Conservation (phyloP, 2,888 invertebrate species). For the Mesorhabditis sp. region DNA sequence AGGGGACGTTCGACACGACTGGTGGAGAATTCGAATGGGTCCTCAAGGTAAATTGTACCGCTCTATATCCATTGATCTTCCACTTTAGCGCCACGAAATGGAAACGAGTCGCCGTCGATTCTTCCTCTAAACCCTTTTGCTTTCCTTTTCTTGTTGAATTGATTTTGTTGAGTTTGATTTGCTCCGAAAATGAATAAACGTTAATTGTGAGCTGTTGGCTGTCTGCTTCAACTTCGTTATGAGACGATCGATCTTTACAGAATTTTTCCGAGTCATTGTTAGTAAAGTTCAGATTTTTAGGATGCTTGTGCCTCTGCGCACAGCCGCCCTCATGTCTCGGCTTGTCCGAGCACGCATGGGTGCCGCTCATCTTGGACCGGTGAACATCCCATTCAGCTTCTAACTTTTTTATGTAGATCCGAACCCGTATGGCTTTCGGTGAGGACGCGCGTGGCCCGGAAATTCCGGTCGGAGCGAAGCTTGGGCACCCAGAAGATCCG, state of each 20-base stretch:
- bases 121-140: slow-evolving; percentile 69
- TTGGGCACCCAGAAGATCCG: slow-evolving; percentile 47
- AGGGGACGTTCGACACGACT: slow-evolving; percentile 94
- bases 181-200: slow-evolving; percentile 5
- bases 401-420: slow-evolving; percentile 12
- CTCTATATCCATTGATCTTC: neutral
- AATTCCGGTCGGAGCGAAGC: slow-evolving; percentile 44
- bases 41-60: slow-evolving; percentile 59
- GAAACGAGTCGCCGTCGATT: slow-evolving; percentile 88
- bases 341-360: neutral
- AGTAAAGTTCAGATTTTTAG: neutral
- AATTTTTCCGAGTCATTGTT: neutral
- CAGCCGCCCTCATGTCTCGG: neutral
- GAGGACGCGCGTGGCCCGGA: slow-evolving; percentile 42
- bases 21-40: slow-evolving; percentile 96
- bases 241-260: too few relatives aligned
- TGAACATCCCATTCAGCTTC: slow-evolving; percentile 2
- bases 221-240: neutral
- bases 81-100: slow-evolving; percentile 82
- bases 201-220: neutral
- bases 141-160: slow-evolving; percentile 16
- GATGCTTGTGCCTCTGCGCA: neutral
- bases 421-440: slow-evolving; percentile 41
- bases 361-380: neutral
- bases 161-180: slow-evolving; percentile 7